Conservation (phyloP, 2,888 invertebrate species). For the Mechanitis mazaeus region DNA sequence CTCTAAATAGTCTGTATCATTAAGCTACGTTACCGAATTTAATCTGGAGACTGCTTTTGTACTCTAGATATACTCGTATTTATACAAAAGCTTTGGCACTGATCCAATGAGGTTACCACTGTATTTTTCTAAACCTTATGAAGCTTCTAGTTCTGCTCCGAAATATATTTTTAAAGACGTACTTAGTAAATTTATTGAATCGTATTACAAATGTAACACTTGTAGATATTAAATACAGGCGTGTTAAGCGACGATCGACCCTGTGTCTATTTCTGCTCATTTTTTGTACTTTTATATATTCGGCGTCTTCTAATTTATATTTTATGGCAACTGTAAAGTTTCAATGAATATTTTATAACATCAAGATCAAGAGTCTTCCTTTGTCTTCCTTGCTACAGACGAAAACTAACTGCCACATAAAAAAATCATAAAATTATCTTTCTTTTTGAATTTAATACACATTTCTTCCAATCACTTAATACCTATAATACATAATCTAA, state of each 20-base stretch:
- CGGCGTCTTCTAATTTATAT: conserved; percentile 33
- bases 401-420: conserved; percentile 16
- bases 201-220: conserved; percentile 38
- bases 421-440: conserved; percentile 10
- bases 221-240: conserved; percentile 50
- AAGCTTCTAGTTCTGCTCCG: conserved; percentile 53
- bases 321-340: conserved; percentile 36
- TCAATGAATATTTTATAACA: conserved; percentile 32
- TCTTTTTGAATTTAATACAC: conserved; percentile 21
- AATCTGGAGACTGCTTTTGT: conserved; percentile 78
- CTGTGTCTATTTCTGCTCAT: conserved; percentile 55
- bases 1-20: conserved; percentile 59
- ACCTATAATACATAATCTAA: neutral
- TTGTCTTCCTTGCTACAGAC: conserved; percentile 50
- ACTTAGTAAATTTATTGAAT: conserved; percentile 31
- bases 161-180: conserved; percentile 40
- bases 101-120: conserved; percentile 63
- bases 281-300: conserved; percentile 71
- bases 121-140: conserved; percentile 70
- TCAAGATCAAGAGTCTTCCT: conserved; percentile 63
- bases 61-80: conserved; percentile 66
- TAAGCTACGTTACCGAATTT: conserved; percentile 78
- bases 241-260: conserved; percentile 44
- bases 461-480: conserved; percentile 35
- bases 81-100: conserved; percentile 69